Evolutionary conservation across 2,113 vertebrate genomes (phyloP), one percentile per base, ranked within the genome.

Genomic region (Litocranius walleri): DNA sequence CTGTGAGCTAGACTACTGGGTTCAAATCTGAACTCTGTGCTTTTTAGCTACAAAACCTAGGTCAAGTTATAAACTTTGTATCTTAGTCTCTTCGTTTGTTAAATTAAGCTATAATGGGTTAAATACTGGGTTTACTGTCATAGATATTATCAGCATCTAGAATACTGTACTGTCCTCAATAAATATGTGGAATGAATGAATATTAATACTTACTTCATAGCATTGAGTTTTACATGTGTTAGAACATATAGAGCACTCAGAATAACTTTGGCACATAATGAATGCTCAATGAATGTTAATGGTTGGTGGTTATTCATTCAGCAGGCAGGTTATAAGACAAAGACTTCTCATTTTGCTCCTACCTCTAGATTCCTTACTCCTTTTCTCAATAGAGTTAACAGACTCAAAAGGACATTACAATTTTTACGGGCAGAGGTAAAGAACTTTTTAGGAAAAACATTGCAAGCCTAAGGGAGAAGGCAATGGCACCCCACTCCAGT

Each of bases 331-430:
- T 36, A 71, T 77, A 12, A 74, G 16, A 23, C 8, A 77, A 95
- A 52, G 43, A 81, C 13, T 81, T 81, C 43, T 59, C 54, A 82
- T 29, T 86, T 62, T 90, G 54, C 54, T 93, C 57, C 33, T 14
- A 78, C 50, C 40, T 86, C 59, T 77, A 91, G 59, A 61, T 29
- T 87, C 50, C 54, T 97, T 93, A 61, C 27, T 87, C 50, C 54
- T 97, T 93, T 91, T 85, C 88, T 89, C 77, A 91, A 74, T 27
- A 59, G 56, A 90, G 8, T 91, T 30, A 93, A 52, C 13, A 88
- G 50, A 91, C 48, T 86, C 45, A 56, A 61, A 87, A 61, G 12
- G 43, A 90, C 19, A 90, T 45, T 48, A 52, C 4, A 88, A 30
- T 43, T 54, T 40, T 93, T 67, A 59, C 4, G 36, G 40, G 19